Base-by-base conservation (phyloP, 2,797 vertebrate genomes). In the Pangasius mekongensis region DNA sequence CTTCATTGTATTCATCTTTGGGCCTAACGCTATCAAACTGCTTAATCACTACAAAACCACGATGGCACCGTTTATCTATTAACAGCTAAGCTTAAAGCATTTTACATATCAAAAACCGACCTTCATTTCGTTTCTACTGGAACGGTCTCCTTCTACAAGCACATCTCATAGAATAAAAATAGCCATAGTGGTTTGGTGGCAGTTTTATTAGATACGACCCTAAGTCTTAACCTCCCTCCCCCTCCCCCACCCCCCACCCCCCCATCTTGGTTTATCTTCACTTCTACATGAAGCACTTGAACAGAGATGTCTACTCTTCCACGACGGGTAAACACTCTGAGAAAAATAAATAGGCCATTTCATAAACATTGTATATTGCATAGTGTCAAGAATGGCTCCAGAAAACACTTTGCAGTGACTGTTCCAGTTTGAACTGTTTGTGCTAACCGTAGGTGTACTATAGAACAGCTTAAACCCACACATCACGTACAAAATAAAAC, bases 301-400 rank as follows among this genome's bases (percentile, higher is more conserved):
- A 84, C 64, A 64, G 85, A 92, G 64, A 90, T 67, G 82, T 89
- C 90, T 83, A 81, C 73, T 60, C 85, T 89, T 91, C 89, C 87
- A 86, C 89, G 58, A 82, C 49, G 87, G 87, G 85, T 90, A 91
- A 92, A 89, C 91, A 88, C 90, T 92, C 80, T 36, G 67, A 84
- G 83, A 90, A 85, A 24, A 64, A 90, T 85, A 88, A 90, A 91
- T 73, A 90, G 88, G 88, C 84, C 92, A 92, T 93, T 83, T 92
- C 90, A 92, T 88, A 87, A 93, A 92, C 87, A 89, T 93, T 87
- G 88, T 91, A 91, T 92, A 93, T 93, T 93, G 93, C 92, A 94
- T 92, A 92, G 92, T 93, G 92, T 93, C 87, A 90, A 92, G 91
- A 92, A 91, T 92, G 87, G 87, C 91, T 91, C 89, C 88, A 91